A percentile compares a stretch with the other conserved stretches of the same genome.
Conservation (phyloP, 2,888 invertebrate species). For the Rhagonycha fulva region DNA sequence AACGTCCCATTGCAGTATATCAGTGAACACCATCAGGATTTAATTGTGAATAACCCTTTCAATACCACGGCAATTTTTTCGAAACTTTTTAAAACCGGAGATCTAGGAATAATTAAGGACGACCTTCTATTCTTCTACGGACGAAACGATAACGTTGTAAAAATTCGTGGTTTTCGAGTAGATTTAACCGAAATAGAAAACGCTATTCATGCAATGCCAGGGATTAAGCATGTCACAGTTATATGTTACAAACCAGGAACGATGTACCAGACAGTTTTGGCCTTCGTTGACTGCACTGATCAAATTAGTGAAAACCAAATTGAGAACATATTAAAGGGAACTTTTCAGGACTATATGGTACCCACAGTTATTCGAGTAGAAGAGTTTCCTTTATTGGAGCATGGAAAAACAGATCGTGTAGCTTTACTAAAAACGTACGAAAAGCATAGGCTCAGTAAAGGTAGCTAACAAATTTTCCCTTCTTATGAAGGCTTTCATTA, state of each 20-base stretch:
- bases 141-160: slow-evolving; percentile 79
- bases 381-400: slow-evolving; percentile 77
- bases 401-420: slow-evolving; percentile 87
- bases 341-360: slow-evolving; percentile 76
- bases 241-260: slow-evolving; percentile 78
- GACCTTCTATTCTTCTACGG: slow-evolving; percentile 75
- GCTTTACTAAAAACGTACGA: slow-evolving; percentile 75
- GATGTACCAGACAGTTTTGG: slow-evolving; percentile 71
- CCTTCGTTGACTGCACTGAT: slow-evolving; percentile 60
- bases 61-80: slow-evolving; percentile 68
- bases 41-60: slow-evolving; percentile 76
- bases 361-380: slow-evolving; percentile 74
- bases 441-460: slow-evolving; percentile 47
- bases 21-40: slow-evolving; percentile 71
- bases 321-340: slow-evolving; percentile 65
- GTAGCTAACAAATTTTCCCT: not conserved
- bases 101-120: slow-evolving; percentile 76
- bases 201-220: slow-evolving; percentile 64
- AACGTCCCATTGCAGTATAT: slow-evolving; percentile 84
- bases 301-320: slow-evolving; percentile 62
- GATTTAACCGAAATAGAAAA: slow-evolving; percentile 84
- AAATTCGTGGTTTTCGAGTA: slow-evolving; percentile 84
- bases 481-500: not conserved
- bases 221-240: slow-evolving; percentile 63
- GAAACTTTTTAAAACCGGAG: slow-evolving; percentile 81